Evolutionary conservation across 2,113 vertebrate species (phyloP).

Genomic region (Vanacampus margaritifer): DNA sequence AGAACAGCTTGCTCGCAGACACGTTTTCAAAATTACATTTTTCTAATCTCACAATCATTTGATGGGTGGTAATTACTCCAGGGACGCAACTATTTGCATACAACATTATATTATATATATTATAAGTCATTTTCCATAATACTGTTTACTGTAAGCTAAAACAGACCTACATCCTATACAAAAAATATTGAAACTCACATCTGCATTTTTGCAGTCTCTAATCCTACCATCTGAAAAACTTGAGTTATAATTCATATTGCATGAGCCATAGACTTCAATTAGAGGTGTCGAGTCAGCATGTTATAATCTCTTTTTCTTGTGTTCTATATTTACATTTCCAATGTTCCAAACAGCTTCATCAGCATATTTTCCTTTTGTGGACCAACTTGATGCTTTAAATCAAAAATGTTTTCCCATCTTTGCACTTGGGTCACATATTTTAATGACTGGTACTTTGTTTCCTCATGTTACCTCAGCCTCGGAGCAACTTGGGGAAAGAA

Average conservation of each 20-base stretch:
- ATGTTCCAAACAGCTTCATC: background rate
- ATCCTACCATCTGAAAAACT: background rate
- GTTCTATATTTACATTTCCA: background rate
- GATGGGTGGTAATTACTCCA: background rate
- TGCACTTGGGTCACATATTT: background rate
- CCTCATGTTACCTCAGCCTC: constrained; percentile 58
- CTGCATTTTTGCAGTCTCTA: background rate
- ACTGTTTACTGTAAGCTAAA: background rate
- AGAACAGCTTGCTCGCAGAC: too few relatives aligned
- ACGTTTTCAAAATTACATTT: too few relatives aligned
- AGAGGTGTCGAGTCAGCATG: background rate
- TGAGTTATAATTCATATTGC: background rate
- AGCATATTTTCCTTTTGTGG: background rate
- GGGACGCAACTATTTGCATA: background rate
- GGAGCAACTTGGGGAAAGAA: constrained; percentile 54
- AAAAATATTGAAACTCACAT: constrained; percentile 3
- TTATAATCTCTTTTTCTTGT: background rate
- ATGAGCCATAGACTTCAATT: background rate
- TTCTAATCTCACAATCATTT: too few relatives aligned
- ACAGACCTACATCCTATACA: constrained; percentile 6
- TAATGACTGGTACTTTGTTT: constrained; percentile 20
- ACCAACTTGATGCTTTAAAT: background rate
- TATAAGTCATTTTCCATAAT: background rate
- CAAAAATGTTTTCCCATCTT: background rate
- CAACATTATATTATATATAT: too few relatives aligned